These are phyloP conservation scores for Sandelia bainsii DNA, from an alignment of 2,797 vertebrate species.

Conservation along the genomic window DNA sequence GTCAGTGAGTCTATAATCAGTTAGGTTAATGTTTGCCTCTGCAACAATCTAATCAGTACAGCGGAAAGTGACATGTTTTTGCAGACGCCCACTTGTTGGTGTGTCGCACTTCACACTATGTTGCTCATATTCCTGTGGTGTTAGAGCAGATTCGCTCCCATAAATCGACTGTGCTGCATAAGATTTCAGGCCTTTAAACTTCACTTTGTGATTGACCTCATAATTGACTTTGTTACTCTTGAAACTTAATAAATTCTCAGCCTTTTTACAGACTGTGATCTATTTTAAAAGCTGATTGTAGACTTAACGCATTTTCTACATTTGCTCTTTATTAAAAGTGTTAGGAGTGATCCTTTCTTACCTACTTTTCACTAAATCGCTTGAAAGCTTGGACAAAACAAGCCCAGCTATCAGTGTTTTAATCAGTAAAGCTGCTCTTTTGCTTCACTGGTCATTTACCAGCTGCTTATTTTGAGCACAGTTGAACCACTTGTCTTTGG, in stretches of 20 bases:
- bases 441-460: constrained; percentile 6
- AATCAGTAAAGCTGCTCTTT: constrained; percentile 11
- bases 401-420: neutral
- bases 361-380: neutral
- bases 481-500: constrained; percentile 32
- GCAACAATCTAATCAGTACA: constrained; percentile 63
- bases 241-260: neutral
- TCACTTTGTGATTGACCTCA: neutral
- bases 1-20: neutral
- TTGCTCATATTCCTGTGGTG: constrained; percentile 65
- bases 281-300: neutral
- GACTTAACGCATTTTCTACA: neutral
- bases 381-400: neutral
- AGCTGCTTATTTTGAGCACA: constrained; percentile 43
- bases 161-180: constrained; percentile 19
- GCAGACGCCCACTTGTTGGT: constrained; percentile 76
- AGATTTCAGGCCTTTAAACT: neutral
- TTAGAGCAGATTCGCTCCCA: constrained; percentile 47
- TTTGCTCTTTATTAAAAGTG: neutral
- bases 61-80: constrained; percentile 71
- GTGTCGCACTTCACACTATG: constrained; percentile 41
- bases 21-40: constrained; percentile 55
- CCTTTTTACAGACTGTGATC: neutral
- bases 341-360: neutral
- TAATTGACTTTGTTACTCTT: neutral